These are phyloP conservation scores for Scleropages formosus DNA, from an alignment of 2,797 vertebrate genomes.

Conservation along the genomic window DNA sequence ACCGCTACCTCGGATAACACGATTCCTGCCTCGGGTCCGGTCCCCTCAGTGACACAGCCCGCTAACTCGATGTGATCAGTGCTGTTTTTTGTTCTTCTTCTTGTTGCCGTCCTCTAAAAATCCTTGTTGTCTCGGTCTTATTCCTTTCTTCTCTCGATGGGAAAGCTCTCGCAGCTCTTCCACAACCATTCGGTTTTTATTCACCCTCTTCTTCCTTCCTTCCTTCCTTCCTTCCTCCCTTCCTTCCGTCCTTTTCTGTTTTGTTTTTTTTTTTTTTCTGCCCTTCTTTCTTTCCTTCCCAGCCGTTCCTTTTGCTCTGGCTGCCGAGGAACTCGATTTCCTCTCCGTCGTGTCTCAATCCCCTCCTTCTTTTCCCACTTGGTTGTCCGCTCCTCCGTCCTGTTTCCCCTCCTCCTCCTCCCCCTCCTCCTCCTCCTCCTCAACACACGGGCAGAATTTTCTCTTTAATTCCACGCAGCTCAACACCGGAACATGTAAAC, in stretches of 20 bases:
- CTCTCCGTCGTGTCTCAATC: slow-evolving; percentile 44
- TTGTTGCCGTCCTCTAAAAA: slow-evolving; percentile 31
- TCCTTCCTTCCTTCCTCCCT: slow-evolving; percentile 37
- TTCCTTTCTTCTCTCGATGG: slow-evolving; percentile 27
- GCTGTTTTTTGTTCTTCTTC: no score
- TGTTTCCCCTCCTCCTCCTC: neutral
- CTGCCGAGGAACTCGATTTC: slow-evolving; percentile 54
- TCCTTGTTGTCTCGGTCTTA: slow-evolving; percentile 37
- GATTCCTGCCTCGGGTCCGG: slow-evolving; percentile 49
- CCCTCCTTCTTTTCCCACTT: slow-evolving; percentile 21
- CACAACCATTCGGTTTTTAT: slow-evolving; percentile 42
- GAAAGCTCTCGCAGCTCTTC: slow-evolving; percentile 17
- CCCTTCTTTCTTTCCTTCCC: slow-evolving; percentile 44
- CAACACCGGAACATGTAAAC: neutral
- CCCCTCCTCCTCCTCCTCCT: slow-evolving; percentile 2
- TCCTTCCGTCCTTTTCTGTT: slow-evolving; percentile 38
- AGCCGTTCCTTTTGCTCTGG: slow-evolving; percentile 50
- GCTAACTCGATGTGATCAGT: slow-evolving; percentile 50
- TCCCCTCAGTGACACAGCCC: slow-evolving; percentile 69
- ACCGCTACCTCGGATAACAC: slow-evolving; percentile 42
- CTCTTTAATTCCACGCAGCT: neutral
- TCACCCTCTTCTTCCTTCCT: slow-evolving; percentile 26
- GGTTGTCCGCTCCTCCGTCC: neutral
- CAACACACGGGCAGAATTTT: slow-evolving; percentile 7
- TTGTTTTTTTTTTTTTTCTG: neutral